phyloP scores from a whole-genome alignment of 1,140 invertebrate genomes.

The Tetragnatha versicolor region DNA sequence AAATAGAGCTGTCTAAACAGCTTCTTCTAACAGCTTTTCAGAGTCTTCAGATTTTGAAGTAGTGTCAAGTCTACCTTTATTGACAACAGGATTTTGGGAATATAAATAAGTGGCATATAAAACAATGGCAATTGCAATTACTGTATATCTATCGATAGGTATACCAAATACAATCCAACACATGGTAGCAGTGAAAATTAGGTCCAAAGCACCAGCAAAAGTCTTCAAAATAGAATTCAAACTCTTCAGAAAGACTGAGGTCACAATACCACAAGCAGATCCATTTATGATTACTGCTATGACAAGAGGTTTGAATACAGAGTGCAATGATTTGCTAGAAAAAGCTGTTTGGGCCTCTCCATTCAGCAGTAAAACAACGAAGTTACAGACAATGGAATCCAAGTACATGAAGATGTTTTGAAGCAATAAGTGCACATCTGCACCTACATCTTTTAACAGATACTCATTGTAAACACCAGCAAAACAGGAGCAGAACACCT shows the following conservation, averaged over 20 bases:
- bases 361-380: constrained; percentile 72
- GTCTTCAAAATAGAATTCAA: constrained; percentile 96
- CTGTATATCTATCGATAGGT: constrained; percentile 82
- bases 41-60: background rate
- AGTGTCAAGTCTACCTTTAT: constrained; percentile 30
- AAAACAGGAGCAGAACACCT: constrained; percentile 90
- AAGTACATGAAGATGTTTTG: constrained; percentile 97
- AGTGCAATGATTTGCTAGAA: constrained; percentile 67
- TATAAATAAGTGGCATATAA: constrained; percentile 85
- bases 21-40: too few relatives aligned
- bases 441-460: constrained; percentile 80
- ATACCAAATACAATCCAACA: constrained; percentile 90
- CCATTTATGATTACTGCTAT: constrained; percentile 88
- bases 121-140: constrained; percentile 83
- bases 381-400: constrained; percentile 91
- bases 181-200: constrained; percentile 88
- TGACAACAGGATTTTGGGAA: constrained; percentile 82
- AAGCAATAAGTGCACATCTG: constrained; percentile 85
- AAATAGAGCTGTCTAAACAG: too few relatives aligned
- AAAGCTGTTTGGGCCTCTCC: constrained; percentile 72
- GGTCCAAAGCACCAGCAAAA: constrained; percentile 92
- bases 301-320: constrained; percentile 72
- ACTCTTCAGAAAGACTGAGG: constrained; percentile 90
- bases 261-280: constrained; percentile 89
- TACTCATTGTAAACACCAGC: constrained; percentile 98